Conservation (phyloP, 2,888 invertebrate species). For the Digitonthophagus gazella region DNA sequence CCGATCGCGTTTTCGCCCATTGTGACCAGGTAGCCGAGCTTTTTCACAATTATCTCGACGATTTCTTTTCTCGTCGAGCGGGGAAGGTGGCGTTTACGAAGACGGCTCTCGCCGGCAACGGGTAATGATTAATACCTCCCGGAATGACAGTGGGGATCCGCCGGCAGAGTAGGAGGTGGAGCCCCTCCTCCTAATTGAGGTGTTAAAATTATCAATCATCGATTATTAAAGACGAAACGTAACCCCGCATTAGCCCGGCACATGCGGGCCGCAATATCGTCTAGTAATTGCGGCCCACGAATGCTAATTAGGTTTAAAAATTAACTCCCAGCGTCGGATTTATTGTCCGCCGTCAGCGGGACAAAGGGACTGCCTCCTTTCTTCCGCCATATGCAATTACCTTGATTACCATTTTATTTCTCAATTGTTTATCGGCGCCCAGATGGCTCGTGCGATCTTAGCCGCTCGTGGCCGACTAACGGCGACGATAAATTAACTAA, state of each 20-base stretch:
- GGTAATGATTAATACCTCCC: conserved; percentile 33
- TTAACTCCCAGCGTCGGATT: conserved; percentile 9
- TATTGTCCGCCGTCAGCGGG: conserved; percentile 1
- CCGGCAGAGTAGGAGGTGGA: conserved; percentile 20
- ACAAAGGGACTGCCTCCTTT: conserved; percentile 2
- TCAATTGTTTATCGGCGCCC: background rate
- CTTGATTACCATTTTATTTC: background rate
- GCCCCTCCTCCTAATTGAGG: conserved; percentile 19
- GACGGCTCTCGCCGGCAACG: conserved; percentile 24
- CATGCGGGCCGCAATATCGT: conserved; percentile 9
- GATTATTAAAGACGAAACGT: conserved; percentile 18
- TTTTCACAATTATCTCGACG: conserved; percentile 25
- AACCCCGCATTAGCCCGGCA: conserved; percentile 7
- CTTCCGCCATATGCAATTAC: background rate
- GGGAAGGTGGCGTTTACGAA: conserved; percentile 17
- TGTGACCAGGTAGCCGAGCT: conserved; percentile 35
- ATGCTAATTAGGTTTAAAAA: conserved; percentile 17
- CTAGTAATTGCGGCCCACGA: conserved; percentile 8
- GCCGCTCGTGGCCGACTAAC: background rate
- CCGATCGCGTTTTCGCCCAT: conserved; percentile 35
- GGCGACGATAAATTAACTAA: background rate
- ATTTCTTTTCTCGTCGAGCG: background rate
- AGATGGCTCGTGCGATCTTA: background rate
- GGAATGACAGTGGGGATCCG: conserved; percentile 31
- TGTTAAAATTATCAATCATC: conserved; percentile 27